Evolutionary conservation across 2,888 invertebrate species (phyloP).

Genomic region (Epirrhoe tristata): DNA sequence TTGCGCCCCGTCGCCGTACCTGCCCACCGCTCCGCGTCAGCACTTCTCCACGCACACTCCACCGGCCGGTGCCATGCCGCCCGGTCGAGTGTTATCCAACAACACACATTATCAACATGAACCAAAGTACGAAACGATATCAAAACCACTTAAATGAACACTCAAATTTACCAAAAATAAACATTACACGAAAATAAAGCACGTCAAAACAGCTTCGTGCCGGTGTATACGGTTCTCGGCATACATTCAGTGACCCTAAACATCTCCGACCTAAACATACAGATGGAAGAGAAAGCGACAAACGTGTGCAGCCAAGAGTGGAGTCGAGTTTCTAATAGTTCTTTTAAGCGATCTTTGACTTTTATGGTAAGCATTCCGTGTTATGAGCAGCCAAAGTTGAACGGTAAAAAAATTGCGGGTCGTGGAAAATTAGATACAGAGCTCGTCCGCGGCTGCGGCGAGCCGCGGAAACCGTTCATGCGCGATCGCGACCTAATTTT

Average conservation of each 20-base stretch:
- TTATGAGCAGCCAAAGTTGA: slow-evolving; percentile 79
- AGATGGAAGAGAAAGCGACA: slow-evolving; percentile 82
- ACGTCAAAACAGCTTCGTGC: slow-evolving; percentile 85
- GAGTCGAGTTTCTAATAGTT: slow-evolving; percentile 83
- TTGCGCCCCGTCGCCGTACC: slow-evolving; percentile 84
- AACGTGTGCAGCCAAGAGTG: slow-evolving; percentile 85
- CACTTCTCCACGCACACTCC: slow-evolving; percentile 39
- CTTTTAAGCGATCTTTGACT: slow-evolving; percentile 77
- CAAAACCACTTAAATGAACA: slow-evolving; percentile 79
- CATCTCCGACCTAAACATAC: slow-evolving; percentile 79
- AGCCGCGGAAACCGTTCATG: slow-evolving; percentile 58
- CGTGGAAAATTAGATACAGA: slow-evolving; percentile 62
- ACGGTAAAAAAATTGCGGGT: slow-evolving; percentile 66
- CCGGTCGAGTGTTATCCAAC: slow-evolving; percentile 12
- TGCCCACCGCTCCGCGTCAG: slow-evolving; percentile 46
- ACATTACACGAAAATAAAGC: slow-evolving; percentile 81
- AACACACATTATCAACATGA: slow-evolving; percentile 53
- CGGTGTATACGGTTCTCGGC: slow-evolving; percentile 77
- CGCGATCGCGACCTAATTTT: slow-evolving; percentile 67
- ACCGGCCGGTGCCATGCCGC: background rate
- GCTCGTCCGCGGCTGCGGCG: slow-evolving; percentile 61
- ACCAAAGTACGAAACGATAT: slow-evolving; percentile 66
- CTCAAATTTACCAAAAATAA: slow-evolving; percentile 72
- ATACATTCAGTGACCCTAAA: slow-evolving; percentile 65
- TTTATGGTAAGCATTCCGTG: slow-evolving; percentile 83